Base-by-base conservation (phyloP, 1,140 invertebrate genomes). In the Saccostrea cuccullata region DNA sequence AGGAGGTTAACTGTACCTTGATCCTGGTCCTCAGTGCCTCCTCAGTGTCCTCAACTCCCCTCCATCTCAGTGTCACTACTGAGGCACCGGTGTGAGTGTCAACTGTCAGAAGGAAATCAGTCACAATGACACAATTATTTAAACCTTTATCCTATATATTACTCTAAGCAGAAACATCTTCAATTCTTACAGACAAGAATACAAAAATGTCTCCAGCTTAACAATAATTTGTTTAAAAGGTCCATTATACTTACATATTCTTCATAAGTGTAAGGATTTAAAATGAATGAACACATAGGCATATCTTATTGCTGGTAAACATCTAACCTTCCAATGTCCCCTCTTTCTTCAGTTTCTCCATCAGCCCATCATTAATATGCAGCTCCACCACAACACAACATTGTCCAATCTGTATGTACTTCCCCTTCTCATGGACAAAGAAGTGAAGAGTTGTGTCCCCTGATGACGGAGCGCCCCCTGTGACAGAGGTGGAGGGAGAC, bases 321-420 rank as follows among this genome's bases (percentile, higher is more conserved):
- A 20, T 15, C 26, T 84, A 12, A 84, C 82, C 82, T 55, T n/a
- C 55, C n/a, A 84, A 20, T 15, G 40, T 55, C 11, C 82, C 82
- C 20, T 84, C 36, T 15, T 17, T 4, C 47, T 55, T 84, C 15
- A 84, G 23, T 20, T 55, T 84, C 82, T 84, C 82, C 47, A 84
- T 56, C 1, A 55, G 36, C 20, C 30, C 15, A 20, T 84, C 82
- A 55, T 84, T 84, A 17, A 84, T 47, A 56, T 56, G 40, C 40
- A 84, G 20, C 40, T 84, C 82, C 13, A 84, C 82, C 55, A 84
- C 47, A 4, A 84, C 82, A 84, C 82, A 84, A 84, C 82, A 84
- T 40, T 55, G 82, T 8, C 82, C 82, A 56, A 84, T 84, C 82
- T 84, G 82, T 26, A 84, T 56, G 23, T 84, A 84, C n/a, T 55